Evolutionary conservation across 2,113 vertebrate genomes (phyloP).

Genomic region (Toxotes chatareus): DNA sequence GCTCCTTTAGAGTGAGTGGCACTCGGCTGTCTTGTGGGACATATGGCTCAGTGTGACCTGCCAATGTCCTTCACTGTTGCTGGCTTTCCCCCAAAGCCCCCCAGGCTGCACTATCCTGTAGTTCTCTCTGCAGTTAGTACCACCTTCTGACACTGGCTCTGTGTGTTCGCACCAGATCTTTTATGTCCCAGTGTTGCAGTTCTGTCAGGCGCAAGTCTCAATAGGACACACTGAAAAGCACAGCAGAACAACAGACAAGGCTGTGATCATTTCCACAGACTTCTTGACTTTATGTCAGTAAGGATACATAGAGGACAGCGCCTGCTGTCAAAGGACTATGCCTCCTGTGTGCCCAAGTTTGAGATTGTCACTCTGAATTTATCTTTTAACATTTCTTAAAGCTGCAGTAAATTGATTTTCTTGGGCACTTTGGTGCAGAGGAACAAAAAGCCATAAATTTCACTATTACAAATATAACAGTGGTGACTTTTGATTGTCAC

Average conservation of each 20-base stretch:
- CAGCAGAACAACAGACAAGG: conserved; percentile 22
- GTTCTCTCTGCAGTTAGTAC: conserved; percentile 45
- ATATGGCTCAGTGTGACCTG: conserved; percentile 63
- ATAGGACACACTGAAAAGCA: conserved; percentile 21
- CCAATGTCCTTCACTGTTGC: conserved; percentile 61
- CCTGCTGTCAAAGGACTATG: background rate
- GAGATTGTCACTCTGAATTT: background rate
- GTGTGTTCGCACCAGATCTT: conserved; percentile 55
- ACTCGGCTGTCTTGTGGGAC: conserved; percentile 53
- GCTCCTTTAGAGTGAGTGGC: conserved; percentile 42
- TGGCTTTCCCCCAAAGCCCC: conserved; percentile 62
- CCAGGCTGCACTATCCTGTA: conserved; percentile 41
- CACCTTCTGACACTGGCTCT: conserved; percentile 50
- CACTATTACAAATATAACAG: background rate
- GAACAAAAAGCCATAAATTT: background rate
- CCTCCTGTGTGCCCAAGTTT: background rate
- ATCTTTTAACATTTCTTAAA: background rate
- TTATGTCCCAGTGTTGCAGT: conserved; percentile 32
- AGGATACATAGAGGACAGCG: conserved; percentile 24
- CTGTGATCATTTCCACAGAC: conserved; percentile 6
- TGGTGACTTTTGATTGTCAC: too few species aligned
- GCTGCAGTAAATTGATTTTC: background rate
- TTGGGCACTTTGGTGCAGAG: conserved; percentile 11
- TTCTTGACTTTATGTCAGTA: conserved; percentile 14
- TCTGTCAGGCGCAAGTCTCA: conserved; percentile 18